Evolutionary conservation across 1,140 invertebrate genomes (phyloP).

Genomic region (Heterodera schachtii): DNA sequence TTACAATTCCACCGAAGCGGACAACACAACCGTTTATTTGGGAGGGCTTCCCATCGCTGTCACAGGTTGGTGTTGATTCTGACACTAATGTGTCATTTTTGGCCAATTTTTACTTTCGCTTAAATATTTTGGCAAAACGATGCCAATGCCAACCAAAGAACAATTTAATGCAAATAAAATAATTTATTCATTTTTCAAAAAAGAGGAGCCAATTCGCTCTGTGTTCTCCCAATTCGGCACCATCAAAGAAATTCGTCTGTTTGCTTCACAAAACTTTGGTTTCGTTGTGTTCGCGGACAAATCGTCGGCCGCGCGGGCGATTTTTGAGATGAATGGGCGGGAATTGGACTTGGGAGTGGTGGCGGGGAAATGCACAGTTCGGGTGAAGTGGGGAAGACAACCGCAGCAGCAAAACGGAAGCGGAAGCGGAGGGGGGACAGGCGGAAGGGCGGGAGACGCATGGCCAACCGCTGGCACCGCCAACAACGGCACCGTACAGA

Average conservation of each 20-base stretch:
- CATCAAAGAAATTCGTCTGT: constrained; percentile 95
- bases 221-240: constrained; percentile 89
- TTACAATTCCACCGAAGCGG: constrained; percentile 93
- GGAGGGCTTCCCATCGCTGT: constrained; percentile 76
- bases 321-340: constrained; percentile 35
- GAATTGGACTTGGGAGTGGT: constrained; percentile 31
- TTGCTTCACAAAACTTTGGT: constrained; percentile 98
- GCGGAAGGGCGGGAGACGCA: no score
- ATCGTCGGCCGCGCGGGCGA: constrained; percentile 65
- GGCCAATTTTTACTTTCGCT: not conserved
- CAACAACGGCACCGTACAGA: not conserved
- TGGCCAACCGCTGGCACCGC: not conserved
- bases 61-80: constrained; percentile 27
- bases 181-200: constrained; percentile 29
- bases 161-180: no score
- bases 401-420: constrained; percentile 17
- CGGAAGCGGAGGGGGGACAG: not conserved
- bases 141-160: no score
- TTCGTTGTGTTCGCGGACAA: constrained; percentile 98
- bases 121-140: constrained; percentile 1
- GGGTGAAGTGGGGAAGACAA: constrained; percentile 23
- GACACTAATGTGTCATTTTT: not conserved
- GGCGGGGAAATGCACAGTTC: constrained; percentile 23
- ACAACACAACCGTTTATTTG: constrained; percentile 98
- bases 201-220: constrained; percentile 92